Conservation (phyloP, 2,113 vertebrate species). For the Apus apus region DNA sequence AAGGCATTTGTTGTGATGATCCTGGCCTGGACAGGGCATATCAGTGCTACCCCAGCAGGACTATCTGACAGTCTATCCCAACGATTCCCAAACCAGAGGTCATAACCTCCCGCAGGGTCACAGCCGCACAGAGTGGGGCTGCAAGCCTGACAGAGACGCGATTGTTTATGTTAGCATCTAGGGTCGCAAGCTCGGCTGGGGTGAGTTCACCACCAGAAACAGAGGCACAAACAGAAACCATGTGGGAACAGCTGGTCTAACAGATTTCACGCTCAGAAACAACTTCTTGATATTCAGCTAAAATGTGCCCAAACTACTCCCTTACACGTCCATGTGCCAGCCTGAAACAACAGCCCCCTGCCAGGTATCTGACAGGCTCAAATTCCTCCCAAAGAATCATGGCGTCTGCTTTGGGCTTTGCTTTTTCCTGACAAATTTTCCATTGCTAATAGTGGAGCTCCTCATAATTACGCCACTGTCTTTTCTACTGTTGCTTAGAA, state of each 20-base stretch:
- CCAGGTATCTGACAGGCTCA: background rate
- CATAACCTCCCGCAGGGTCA: conserved; percentile 58
- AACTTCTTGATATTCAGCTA: background rate
- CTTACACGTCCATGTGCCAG: background rate
- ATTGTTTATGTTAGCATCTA: conserved; percentile 50
- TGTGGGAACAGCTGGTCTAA: conserved; percentile 60
- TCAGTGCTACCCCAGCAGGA: background rate
- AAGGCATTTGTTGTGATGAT: conserved; percentile 62
- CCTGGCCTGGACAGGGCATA: background rate
- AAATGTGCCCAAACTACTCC: background rate
- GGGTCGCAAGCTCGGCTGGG: conserved; percentile 8
- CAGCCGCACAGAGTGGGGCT: conserved; percentile 4
- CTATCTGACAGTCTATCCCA: conserved; percentile 9
- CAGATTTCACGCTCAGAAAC: conserved; percentile 12
- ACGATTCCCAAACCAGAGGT: background rate
- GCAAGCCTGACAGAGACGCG: conserved; percentile 24
- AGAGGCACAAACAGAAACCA: conserved; percentile 47
- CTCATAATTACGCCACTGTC: background rate
- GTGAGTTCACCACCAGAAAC: conserved; percentile 32
- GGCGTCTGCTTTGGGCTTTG: background rate
- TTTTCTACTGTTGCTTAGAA: background rate
- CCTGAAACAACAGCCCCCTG: conserved; percentile 24
- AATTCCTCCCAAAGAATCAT: background rate
- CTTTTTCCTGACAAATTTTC: background rate
- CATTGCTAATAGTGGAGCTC: background rate